Conservation (phyloP, 2,888 invertebrate genomes). For the Idaea straminata region DNA sequence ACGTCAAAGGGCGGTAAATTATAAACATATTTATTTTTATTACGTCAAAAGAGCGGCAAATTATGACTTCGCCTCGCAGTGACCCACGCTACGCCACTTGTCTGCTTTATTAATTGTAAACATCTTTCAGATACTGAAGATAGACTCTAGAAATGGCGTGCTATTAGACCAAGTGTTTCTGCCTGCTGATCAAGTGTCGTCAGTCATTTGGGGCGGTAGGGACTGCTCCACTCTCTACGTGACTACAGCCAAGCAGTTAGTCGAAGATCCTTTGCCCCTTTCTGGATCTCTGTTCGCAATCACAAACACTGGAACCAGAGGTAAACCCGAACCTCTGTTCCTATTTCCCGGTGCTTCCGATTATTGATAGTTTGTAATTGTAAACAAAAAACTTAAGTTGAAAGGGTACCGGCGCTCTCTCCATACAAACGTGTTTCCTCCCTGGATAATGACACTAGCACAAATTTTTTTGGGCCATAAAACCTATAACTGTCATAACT, state of each 20-base stretch:
- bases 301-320: background rate
- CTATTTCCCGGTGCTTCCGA: background rate
- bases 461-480: no score
- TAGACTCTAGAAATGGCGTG: conserved; percentile 53
- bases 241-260: conserved; percentile 60
- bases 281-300: conserved; percentile 1
- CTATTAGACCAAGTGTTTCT: conserved; percentile 62
- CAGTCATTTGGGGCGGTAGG: conserved; percentile 79
- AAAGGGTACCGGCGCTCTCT: no score
- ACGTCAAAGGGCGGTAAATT: no score
- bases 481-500: no score
- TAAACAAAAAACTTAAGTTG: background rate
- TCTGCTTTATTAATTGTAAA: background rate
- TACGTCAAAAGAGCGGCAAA: no score
- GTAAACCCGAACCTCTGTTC: background rate
- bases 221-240: conserved; percentile 76
- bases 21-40: no score
- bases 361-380: background rate
- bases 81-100: background rate
- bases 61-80: no score
- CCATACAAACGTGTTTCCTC: no score
- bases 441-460: no score
- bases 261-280: background rate
- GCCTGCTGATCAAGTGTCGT: conserved; percentile 73
- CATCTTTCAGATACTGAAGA: conserved; percentile 9